Percentiles rank a stretch among this genome's conserved stretches.
Evolutionary conservation across 2,888 invertebrate species (phyloP).

Genomic region (Drosophila differens): DNA sequence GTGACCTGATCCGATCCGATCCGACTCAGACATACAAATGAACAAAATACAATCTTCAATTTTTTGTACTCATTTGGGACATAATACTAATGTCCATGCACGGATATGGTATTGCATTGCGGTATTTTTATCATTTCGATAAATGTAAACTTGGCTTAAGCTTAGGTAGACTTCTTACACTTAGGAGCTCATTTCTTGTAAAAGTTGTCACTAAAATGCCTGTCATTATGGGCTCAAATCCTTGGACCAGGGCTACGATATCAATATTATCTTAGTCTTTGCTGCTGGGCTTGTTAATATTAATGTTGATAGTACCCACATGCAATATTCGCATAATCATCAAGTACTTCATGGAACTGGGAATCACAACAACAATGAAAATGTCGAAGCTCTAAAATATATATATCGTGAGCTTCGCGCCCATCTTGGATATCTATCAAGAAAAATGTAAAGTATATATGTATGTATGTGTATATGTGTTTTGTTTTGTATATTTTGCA

Average conservation of each 20-base stretch:
- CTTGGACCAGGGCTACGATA: neutral
- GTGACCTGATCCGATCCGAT: neutral
- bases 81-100: neutral
- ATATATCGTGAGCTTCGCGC: neutral
- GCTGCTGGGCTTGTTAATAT: neutral
- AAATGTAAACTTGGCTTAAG: neutral
- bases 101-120: neutral
- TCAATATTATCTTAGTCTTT: neutral
- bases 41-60: neutral
- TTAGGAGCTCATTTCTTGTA: constrained; percentile 2
- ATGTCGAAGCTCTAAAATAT: neutral
- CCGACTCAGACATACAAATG: neutral
- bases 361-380: neutral
- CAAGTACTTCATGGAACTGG: neutral
- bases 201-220: neutral
- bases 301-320: neutral
- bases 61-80: neutral
- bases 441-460: neutral
- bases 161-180: neutral
- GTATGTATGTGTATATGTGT: neutral
- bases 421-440: constrained; percentile 10
- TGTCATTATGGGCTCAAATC: neutral
- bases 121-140: neutral
- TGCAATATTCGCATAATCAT: neutral
- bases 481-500: constrained; percentile 21